Evolutionary conservation across 2,113 vertebrate species (phyloP).

Genomic region (Catharus minimus): DNA sequence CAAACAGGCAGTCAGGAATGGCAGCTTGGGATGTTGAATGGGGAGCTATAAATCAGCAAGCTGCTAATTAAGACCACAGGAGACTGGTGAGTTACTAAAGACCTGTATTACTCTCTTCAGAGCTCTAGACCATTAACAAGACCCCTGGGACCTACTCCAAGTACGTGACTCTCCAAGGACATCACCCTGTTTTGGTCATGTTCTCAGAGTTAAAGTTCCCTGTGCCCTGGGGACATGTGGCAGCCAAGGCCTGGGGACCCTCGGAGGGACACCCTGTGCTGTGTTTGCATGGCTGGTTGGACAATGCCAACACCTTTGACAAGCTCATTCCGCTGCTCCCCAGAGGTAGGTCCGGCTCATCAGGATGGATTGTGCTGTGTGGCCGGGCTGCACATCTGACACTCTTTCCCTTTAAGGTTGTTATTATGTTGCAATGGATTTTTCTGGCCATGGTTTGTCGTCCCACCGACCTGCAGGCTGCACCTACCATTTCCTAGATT

Average conservation of each 20-base stretch:
- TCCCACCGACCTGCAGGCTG: slow-evolving; percentile 83
- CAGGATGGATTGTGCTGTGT: neutral
- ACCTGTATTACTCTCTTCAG: slow-evolving; percentile 26
- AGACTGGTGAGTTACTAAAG: slow-evolving; percentile 46
- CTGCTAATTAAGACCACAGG: slow-evolving; percentile 61
- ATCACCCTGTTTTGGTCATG: slow-evolving; percentile 25
- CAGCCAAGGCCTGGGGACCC: slow-evolving; percentile 85
- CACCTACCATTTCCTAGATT: slow-evolving; percentile 76
- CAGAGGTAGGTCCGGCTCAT: slow-evolving; percentile 70
- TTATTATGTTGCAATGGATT: slow-evolving; percentile 84
- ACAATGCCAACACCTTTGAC: slow-evolving; percentile 89
- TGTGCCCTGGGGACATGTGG: slow-evolving; percentile 90
- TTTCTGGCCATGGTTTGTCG: slow-evolving; percentile 86
- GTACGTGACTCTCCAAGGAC: neutral
- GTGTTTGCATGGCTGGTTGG: slow-evolving; percentile 91
- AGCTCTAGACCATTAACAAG: slow-evolving; percentile 22
- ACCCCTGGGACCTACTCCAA: neutral
- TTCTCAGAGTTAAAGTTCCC: slow-evolving; percentile 80
- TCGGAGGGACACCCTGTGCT: slow-evolving; percentile 78
- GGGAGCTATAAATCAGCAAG: slow-evolving; percentile 56
- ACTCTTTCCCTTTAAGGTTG: slow-evolving; percentile 69
- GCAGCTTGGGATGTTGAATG: slow-evolving; percentile 28
- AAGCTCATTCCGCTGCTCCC: slow-evolving; percentile 88
- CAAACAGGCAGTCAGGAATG: slow-evolving; percentile 1
- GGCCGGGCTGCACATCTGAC: neutral